Base-by-base conservation (phyloP, 2,113 vertebrate genomes). In the Callorhinus ursinus region DNA sequence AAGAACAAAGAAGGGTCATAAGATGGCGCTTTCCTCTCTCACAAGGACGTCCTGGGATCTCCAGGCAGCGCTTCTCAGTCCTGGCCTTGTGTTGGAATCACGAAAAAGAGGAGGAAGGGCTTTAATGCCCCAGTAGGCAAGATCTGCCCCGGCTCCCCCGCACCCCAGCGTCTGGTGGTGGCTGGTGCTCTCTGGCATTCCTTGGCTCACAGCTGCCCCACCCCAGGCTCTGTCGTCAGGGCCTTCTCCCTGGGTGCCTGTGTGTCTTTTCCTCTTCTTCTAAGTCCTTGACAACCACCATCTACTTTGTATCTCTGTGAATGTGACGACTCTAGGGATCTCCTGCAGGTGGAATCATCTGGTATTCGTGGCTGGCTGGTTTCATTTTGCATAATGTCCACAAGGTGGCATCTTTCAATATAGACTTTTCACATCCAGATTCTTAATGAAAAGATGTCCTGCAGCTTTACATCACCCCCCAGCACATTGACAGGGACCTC, bases 281-380 rank as follows among this genome's bases (percentile, higher is more conserved):
- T 12, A 10, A 65, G 36, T 49, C 42, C 22, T 15, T 46, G 71
- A 22, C 33, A 19, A 3, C 49, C 14, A 6, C 5, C 7, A 19
- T 36, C 13, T 2, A 0, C 59, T 46, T 33, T 28, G 51, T 39
- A 12, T 49, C 31, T 24, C 55, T 19, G 14, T 14, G 24, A 33
- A 42, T 0, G 2, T 12, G 24, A 86, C 7, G 13, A 0, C 31
- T 36, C 77, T 14, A 15, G 36, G 36, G 18, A 57, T 31, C 31
- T 86, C 36, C 5, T 1, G 0, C 14, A 3, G 22, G 39, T 5
- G 4, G 74, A 42, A 18, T 1, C 33, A 5, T 16, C 18, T 0
- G 26, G 65, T 16, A 28, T 18, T 19, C 74, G 46, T 39, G 16
- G 21, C 39, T 7, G 21, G 33, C 13, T 21, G 51, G 7, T 53